Conservation (phyloP, 2,888 invertebrate genomes). For the Stomorhina lunata region DNA sequence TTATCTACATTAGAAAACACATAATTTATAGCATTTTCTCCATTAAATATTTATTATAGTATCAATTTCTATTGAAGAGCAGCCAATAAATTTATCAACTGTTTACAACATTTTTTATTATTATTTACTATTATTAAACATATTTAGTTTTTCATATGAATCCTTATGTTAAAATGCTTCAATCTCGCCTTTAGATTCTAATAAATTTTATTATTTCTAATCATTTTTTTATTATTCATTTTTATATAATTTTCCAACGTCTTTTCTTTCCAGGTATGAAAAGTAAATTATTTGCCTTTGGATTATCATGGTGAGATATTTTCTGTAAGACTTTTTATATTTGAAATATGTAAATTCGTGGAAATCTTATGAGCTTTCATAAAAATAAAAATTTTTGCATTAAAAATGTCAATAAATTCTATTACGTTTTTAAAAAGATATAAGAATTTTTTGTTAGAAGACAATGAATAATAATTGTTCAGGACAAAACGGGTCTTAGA, state of each 20-base stretch:
- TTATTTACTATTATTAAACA: constrained; percentile 10
- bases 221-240: constrained; percentile 6
- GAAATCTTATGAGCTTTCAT: background rate
- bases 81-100: background rate
- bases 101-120: constrained; percentile 3
- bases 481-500: too few relatives aligned
- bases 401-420: background rate
- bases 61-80: too few relatives aligned
- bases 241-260: background rate
- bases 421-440: background rate
- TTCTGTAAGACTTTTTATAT: constrained; percentile 29
- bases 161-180: background rate
- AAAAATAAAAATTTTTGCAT: background rate
- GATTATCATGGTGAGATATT: constrained; percentile 6
- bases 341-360: constrained; percentile 4
- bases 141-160: background rate
- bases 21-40: too few relatives aligned
- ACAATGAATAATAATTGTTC: too few relatives aligned
- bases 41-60: too few relatives aligned
- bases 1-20: too few relatives aligned
- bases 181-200: background rate
- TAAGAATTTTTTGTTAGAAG: background rate
- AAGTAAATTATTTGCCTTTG: constrained; percentile 23
- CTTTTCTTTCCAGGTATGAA: constrained; percentile 51
- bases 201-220: constrained; percentile 9